phyloP scores from a whole-genome alignment of 2,888 invertebrate species.

The Epinotia brunnichana region DNA sequence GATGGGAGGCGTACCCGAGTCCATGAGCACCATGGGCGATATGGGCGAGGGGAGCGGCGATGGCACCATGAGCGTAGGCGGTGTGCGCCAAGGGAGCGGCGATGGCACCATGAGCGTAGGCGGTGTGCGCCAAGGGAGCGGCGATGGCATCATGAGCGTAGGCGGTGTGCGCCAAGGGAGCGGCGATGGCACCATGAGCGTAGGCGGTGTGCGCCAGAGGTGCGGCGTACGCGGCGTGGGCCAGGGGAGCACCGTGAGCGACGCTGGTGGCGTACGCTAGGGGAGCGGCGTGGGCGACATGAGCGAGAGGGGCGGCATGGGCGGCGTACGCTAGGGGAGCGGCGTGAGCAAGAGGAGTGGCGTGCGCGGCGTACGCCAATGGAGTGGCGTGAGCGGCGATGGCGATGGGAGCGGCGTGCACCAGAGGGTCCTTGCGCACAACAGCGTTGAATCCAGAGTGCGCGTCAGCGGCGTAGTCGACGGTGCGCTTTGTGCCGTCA shows the following conservation, averaged over 20 bases:
- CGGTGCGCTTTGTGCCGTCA: constrained; percentile 86
- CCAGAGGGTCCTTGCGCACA: constrained; percentile 46
- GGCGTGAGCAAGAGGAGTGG: constrained; percentile 59
- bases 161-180: constrained; percentile 52
- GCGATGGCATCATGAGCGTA: constrained; percentile 48
- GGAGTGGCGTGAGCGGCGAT: constrained; percentile 55
- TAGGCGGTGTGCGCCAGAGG: constrained; percentile 50
- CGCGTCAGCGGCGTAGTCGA: constrained; percentile 72
- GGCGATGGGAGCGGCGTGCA: constrained; percentile 51
- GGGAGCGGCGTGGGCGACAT: constrained; percentile 46
- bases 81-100: constrained; percentile 52
- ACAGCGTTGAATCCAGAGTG: constrained; percentile 49
- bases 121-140: constrained; percentile 50
- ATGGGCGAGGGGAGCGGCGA: constrained; percentile 50
- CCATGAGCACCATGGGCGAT: constrained; percentile 45
- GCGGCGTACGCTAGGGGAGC: constrained; percentile 54
- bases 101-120: constrained; percentile 45
- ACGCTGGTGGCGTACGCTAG: constrained; percentile 53
- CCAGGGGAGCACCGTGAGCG: constrained; percentile 50
- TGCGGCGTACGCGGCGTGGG: constrained; percentile 52
- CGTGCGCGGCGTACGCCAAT: constrained; percentile 59
- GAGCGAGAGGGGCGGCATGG: constrained; percentile 49
- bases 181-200: constrained; percentile 46
- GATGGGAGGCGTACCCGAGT: constrained; percentile 51
- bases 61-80: constrained; percentile 46